Evolutionary conservation across 2,888 invertebrate species (phyloP), one percentile per base, ranked within the genome.

Genomic region (Eucera pruinosa): DNA sequence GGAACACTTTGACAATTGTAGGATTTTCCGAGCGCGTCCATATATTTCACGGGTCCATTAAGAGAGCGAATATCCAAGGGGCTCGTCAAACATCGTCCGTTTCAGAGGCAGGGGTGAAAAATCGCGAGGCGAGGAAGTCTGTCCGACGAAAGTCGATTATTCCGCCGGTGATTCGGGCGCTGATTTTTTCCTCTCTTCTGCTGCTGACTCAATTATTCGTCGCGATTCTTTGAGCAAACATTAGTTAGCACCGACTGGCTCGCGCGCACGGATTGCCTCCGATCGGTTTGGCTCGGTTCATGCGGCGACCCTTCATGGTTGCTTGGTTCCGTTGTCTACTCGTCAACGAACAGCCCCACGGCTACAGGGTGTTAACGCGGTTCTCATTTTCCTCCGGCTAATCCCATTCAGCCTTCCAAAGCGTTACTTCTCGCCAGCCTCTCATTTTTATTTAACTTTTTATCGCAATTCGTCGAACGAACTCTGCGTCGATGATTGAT

Each of bases 161-260:
- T 83, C 82, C 74, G 70, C 68, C 80, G 72, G 82, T 73, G 80
- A 82, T 83, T 75, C 78, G 66, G 65, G 41, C 50, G 77, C 77
- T 78, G 78, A 78, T 78, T 78, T 78, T 78, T 76, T 48, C 50
- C 69, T 64, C 76, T 74, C 45, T 57, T 62, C 74, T 54, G 61
- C 67, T 47, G 82, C 78, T 80, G 88, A 90, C 89, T 89, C 87
- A 88, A 91, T 91, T 91, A 91, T 90, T 87, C 88, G 85, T 85
- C 79, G 88, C 90, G 89, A 90, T 90, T 91, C 89, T 90, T 90
- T 90, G 89, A 86, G 90, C 90, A 92, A 92, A 92, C 92, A 92
- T 91, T 92, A 92, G 92, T 92, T 92, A 92, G 92, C 88, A 84
- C 86, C 82, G 85, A 75, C 70, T 83, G 86, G 79, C 71, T 68